Base-by-base conservation (phyloP, 2,113 vertebrate genomes). In the Mionectes macconnelli region DNA sequence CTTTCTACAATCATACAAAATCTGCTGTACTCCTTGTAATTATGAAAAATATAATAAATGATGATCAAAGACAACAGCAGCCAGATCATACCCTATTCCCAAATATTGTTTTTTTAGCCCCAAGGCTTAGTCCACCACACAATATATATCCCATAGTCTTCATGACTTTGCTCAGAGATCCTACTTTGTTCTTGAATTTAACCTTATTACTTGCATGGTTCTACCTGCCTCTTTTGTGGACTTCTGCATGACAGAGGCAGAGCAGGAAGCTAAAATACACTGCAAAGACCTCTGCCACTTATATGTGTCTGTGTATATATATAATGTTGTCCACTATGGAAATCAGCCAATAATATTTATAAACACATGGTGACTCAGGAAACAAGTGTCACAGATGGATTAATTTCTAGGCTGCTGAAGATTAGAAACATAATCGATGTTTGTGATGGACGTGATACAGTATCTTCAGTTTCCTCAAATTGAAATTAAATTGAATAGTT, bases 341-440 rank as follows among this genome's bases (percentile, higher is more conserved):
- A 19, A 47, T 56, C 10, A 55, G n/a, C 12, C 28, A 70, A 5
- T 40, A 30, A 21, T 12, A 30, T 72, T 55, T 55, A 8, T 25
- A 49, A 69, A 49, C 20, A 7, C 9, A 30, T 49, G 16, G 4
- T 17, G 4, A 27, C 17, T 80, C 6, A 35, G 14, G 30, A 27
- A 22, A 35, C 21, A 55, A 35, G 40, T 35, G 17, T 17, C 49
- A 14, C 18, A 14, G 13, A 18, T 49, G 10, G 8, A 14, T 35
- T 31, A 0, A 0, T 55, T 72, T 11, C 55, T 30, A 40, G 16
- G 8, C 17, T 1, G 0, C 18, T 17, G 42, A 56, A 49, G 57
- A 49, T 31, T 72, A 40, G 40, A 49, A 64, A 72, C 42, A 18
- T 31, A 63, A 24, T 31, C 31, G 7, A 63, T 63, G 13, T 8